Base-by-base conservation (phyloP, 2,888 invertebrate species). In the Helleia helle region DNA sequence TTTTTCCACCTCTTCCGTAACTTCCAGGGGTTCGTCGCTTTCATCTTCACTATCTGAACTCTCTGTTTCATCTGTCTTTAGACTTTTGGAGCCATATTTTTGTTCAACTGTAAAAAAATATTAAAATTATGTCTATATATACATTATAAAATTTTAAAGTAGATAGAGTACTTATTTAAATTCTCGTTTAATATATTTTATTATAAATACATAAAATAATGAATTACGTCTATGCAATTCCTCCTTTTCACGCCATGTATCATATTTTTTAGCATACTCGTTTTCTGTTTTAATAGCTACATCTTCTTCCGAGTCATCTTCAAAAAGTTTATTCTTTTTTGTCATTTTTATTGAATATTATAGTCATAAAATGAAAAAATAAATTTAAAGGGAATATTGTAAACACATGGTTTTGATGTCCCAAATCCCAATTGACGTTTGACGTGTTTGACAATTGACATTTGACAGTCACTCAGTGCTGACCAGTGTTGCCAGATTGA, bases 191-290 rank as follows among this genome's bases (percentile, higher is more conserved):
- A n/a, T n/a, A n/a, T n/a, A n/a, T n/a, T n/a, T n/a, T n/a, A n/a
- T n/a, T 18, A 4, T 5, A 18, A 18, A 3, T 18, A 18, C 27
- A 4, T n/a, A 9, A n/a, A 0, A 9, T 9, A 9, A 3, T 26
- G 26, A 55, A 87, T 81, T 85, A 93, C 93, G 74, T 83, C 92
- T 93, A 61, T 95, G 91, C 12, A 93, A 72, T 67, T 95, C 92
- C 71, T 97, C 97, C 60, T 93, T 94, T 58, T 92, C 90, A 38
- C 96, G 87, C 90, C 95, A 94, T 44, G 76, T 86, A 62, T 95
- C 90, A 62, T 96, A 97, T 51, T 89, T 90, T 52, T 91, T 91
- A 0, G 97, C 96, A 71, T 95, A 97, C 39, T 89, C 88, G 61
- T 90, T 89, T 65, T 95, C 91, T 14, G 92, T 90, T 65, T 88